These are phyloP conservation scores for Pseudobourletiella spinata DNA, from an alignment of 1,140 invertebrate genomes.

Conservation along the genomic window DNA sequence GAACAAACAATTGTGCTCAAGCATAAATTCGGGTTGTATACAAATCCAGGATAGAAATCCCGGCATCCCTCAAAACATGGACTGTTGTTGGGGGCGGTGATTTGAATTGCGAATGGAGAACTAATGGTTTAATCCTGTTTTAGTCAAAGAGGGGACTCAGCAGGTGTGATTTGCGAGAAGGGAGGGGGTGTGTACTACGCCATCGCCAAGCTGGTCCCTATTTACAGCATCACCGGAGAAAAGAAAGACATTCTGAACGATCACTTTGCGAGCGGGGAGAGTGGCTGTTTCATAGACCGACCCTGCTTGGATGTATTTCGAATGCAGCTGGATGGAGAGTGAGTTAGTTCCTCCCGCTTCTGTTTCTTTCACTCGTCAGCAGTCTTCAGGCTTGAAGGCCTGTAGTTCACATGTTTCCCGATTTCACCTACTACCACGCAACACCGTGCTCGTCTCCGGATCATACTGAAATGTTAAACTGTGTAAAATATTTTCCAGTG, in stretches of 20 bases:
- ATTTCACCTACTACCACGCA: too few relatives aligned
- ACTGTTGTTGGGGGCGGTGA: too few relatives aligned
- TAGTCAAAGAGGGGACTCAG: not conserved
- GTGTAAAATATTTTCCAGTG: not conserved
- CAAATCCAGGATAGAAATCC: not conserved
- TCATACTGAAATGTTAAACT: not conserved
- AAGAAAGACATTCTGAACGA: too few relatives aligned
- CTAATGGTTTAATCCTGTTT: too few relatives aligned
- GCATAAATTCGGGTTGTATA: not conserved
- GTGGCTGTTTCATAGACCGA: not conserved
- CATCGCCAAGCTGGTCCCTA: not conserved
- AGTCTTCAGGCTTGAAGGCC: too few relatives aligned
- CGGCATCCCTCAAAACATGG: not conserved
- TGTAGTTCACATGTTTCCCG: too few relatives aligned
- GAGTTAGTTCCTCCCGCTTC: too few relatives aligned
- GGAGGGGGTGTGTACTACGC: not conserved
- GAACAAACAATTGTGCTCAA: too few relatives aligned
- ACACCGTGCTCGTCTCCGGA: not conserved
- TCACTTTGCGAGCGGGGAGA: too few relatives aligned
- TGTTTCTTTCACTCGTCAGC: too few relatives aligned
- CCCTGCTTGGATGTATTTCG: not conserved
- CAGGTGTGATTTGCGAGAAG: not conserved
- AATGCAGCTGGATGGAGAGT: too few relatives aligned
- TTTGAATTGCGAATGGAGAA: too few relatives aligned
- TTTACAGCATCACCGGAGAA: not conserved